Conservation (phyloP, 2,797 vertebrate genomes). For the Florisuga fusca region DNA sequence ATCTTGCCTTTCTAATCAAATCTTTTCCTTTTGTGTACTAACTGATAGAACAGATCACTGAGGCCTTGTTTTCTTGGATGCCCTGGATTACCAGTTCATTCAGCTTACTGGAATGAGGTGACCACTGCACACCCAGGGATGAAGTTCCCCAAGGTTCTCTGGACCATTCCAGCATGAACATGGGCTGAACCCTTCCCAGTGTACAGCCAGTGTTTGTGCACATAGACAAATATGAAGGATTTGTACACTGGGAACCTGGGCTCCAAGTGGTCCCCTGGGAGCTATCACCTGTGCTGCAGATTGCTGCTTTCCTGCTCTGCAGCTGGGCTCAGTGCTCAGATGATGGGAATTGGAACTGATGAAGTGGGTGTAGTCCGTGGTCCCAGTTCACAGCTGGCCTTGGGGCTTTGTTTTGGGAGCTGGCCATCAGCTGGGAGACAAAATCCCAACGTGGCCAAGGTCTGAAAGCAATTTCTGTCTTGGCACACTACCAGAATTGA, state of each 20-base stretch:
- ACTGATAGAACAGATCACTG: neutral
- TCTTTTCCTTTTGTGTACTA: neutral
- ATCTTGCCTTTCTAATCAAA: neutral
- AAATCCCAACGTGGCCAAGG: neutral
- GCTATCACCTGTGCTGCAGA: neutral
- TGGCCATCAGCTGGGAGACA: neutral
- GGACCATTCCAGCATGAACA: neutral
- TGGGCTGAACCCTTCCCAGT: neutral
- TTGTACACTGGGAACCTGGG: neutral
- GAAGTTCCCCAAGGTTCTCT: neutral
- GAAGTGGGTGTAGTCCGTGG: accelerated
- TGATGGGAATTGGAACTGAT: neutral
- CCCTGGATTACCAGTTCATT: neutral
- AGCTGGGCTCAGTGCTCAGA: neutral
- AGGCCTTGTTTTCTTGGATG: neutral
- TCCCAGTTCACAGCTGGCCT: neutral
- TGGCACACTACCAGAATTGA: neutral
- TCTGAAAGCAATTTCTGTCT: neutral
- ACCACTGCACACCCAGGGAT: accelerated
- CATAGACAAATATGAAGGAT: accelerated
- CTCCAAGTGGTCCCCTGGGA: neutral
- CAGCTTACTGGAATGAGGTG: neutral
- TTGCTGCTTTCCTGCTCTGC: neutral
- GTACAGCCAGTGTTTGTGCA: accelerated
- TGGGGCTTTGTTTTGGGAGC: neutral